Evolutionary conservation across 2,113 vertebrate species (phyloP).

Genomic region (Cnemophilus loriae): DNA sequence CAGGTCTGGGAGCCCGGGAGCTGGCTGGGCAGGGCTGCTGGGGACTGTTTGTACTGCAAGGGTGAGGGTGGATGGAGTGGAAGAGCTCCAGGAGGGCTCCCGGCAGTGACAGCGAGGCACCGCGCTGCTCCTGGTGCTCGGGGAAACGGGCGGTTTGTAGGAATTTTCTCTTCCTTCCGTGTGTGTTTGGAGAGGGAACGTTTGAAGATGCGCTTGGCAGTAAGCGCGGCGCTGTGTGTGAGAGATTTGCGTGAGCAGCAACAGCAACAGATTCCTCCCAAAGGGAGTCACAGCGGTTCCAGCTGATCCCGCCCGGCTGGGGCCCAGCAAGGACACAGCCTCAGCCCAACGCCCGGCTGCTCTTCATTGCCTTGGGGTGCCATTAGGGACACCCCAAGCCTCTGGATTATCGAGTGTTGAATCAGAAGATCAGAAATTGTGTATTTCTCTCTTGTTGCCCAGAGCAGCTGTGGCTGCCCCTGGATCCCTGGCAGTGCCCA

Average conservation of each 20-base stretch:
- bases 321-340: not conserved
- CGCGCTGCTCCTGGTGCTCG: accelerated
- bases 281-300: accelerated
- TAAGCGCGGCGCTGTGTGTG: accelerated
- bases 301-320: not conserved
- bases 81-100: not conserved
- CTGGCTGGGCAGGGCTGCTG: not conserved
- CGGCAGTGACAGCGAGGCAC: accelerated
- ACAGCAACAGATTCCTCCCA: not conserved
- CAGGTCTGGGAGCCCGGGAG: not conserved
- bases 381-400: not conserved
- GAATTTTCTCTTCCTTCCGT: accelerated
- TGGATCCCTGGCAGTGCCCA: not conserved
- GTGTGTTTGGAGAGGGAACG: not conserved
- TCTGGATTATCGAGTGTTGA: not conserved
- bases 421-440: too few relatives aligned
- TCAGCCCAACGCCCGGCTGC: not conserved
- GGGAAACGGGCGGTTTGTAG: accelerated
- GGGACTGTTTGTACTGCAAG: not conserved
- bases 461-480: not conserved
- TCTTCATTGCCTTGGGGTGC: not conserved
- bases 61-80: not conserved
- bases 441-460: not conserved
- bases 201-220: not conserved
- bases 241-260: accelerated